Conservation (phyloP, 2,888 invertebrate genomes). For the Acholoe squamosa region DNA sequence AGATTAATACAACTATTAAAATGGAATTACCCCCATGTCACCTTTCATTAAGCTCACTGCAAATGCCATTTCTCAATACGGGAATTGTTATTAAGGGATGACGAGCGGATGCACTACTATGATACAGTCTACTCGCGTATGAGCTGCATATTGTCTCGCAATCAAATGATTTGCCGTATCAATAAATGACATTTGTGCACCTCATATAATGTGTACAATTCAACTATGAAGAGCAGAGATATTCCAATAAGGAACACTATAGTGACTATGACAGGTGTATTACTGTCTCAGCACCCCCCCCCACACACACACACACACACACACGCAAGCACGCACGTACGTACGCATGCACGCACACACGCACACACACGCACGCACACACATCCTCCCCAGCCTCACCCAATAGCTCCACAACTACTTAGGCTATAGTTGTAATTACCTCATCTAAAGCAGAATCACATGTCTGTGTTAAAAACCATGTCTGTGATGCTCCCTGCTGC, state of each 20-base stretch:
- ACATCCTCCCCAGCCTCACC: constrained; percentile 56
- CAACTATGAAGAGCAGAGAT: no score
- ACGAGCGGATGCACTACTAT: not conserved
- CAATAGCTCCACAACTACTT: no score
- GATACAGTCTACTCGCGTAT: no score
- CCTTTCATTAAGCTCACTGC: not conserved
- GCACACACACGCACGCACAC: constrained; percentile 61
- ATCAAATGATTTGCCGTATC: no score
- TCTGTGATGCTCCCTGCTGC: no score
- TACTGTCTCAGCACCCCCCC: not conserved
- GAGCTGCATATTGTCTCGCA: not conserved
- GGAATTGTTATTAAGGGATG: constrained; percentile 91
- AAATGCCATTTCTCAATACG: not conserved
- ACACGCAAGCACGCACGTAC: constrained; percentile 18
- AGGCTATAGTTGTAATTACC: no score
- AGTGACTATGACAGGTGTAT: no score
- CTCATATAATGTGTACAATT: no score
- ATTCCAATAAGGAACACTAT: no score
- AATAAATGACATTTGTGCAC: no score
- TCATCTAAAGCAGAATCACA: no score
- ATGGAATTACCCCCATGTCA: constrained; percentile 12
- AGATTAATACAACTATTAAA: not conserved
- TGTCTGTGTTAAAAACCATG: no score
- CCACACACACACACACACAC: constrained; percentile 24
- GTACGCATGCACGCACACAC: constrained; percentile 59